Conservation (phyloP, 2,797 vertebrate species). For the Enteromius anoplus region DNA sequence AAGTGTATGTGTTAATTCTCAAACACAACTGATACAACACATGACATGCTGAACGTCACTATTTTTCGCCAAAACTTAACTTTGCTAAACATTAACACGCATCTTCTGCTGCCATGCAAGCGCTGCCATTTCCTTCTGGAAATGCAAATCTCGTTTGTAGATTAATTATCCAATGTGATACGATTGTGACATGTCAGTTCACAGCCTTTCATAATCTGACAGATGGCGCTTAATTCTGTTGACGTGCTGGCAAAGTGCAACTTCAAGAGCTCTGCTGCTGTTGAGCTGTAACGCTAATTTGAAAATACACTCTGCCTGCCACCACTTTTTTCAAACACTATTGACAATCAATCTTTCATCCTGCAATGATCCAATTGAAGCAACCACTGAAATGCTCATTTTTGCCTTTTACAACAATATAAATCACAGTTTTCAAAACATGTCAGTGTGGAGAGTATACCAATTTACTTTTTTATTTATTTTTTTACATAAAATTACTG, state of each 20-base stretch:
- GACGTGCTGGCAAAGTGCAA: background rate
- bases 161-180: slow-evolving; percentile 29
- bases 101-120: background rate
- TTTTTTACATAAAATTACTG: background rate
- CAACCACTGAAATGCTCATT: background rate
- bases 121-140: background rate
- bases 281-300: background rate
- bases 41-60: background rate
- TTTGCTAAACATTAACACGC: background rate
- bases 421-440: background rate
- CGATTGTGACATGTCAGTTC: slow-evolving; percentile 24
- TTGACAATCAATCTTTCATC: background rate
- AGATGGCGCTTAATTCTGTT: slow-evolving; percentile 31
- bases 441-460: background rate
- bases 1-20: background rate
- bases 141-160: slow-evolving; percentile 10
- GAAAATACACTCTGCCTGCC: background rate
- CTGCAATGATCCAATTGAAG: background rate
- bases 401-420: background rate
- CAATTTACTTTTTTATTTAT: background rate
- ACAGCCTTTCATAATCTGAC: slow-evolving; percentile 34
- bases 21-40: background rate
- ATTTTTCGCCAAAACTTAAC: background rate
- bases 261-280: background rate
- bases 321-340: background rate